These are phyloP conservation scores for Scomber scombrus DNA, from an alignment of 2,113 vertebrate species.

Conservation along the genomic window DNA sequence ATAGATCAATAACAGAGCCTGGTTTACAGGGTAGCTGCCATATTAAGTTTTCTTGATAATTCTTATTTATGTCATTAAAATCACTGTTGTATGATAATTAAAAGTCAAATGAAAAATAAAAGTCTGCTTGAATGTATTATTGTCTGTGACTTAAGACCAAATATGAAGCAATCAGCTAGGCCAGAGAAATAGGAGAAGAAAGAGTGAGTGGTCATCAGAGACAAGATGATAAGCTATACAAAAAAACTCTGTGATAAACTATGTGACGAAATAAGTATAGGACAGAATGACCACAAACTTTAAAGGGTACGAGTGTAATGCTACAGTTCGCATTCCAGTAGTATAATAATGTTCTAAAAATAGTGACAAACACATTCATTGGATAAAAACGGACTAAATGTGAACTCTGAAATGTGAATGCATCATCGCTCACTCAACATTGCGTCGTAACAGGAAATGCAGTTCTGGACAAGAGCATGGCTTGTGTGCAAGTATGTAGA, in stretches of 20 bases:
- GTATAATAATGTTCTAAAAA: too few relatives aligned
- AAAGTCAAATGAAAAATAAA: constrained; percentile 16
- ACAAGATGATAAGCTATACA: neutral
- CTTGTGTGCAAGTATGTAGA: too few relatives aligned
- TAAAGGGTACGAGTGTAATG: too few relatives aligned
- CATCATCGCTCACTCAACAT: too few relatives aligned
- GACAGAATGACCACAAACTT: too few relatives aligned
- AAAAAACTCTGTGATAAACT: neutral
- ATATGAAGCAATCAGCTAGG: constrained; percentile 3
- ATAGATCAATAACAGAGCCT: constrained; percentile 3
- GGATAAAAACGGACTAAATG: too few relatives aligned
- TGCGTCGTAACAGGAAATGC: too few relatives aligned
- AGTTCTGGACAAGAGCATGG: too few relatives aligned
- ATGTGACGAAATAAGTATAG: neutral
- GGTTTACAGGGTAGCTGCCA: neutral
- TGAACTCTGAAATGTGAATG: too few relatives aligned
- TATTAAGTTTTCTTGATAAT: neutral
- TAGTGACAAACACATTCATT: too few relatives aligned
- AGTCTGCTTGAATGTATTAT: constrained; percentile 21
- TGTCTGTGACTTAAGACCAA: constrained; percentile 56
- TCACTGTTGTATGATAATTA: neutral
- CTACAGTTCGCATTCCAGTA: too few relatives aligned
- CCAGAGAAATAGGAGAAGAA: neutral
- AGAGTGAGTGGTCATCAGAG: neutral
- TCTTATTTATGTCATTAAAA: neutral